A percentile compares a stretch with the other conserved stretches of the same genome.
phyloP scores from a whole-genome alignment of 2,113 vertebrate genomes.

The Melanerpes formicivorus region DNA sequence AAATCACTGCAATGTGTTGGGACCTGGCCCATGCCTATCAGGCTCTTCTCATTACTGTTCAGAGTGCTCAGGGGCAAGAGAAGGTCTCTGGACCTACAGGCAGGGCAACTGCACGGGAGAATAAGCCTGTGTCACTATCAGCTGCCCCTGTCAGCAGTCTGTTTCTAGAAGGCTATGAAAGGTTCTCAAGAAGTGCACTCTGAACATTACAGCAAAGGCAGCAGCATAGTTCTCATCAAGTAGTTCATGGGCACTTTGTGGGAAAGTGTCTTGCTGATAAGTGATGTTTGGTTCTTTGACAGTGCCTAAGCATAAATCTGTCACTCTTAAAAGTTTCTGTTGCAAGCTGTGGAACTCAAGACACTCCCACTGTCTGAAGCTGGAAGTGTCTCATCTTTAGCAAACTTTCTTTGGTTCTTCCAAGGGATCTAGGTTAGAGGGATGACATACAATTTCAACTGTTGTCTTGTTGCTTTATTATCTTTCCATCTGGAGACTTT shows the following conservation, averaged over 20 bases:
- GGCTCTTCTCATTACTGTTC: too few relatives aligned
- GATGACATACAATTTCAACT: neutral
- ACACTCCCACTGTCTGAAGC: neutral
- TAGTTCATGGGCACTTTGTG: neutral
- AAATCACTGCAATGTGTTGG: too few relatives aligned
- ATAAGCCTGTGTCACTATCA: too few relatives aligned
- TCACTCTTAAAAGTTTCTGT: neutral
- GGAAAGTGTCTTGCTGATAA: neutral
- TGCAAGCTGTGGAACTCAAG: neutral
- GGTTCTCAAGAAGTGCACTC: neutral
- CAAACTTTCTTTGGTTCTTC: neutral
- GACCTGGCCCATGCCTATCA: too few relatives aligned
- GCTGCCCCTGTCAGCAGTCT: neutral
- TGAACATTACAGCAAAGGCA: neutral
- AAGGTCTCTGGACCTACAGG: too few relatives aligned
- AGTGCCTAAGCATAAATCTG: neutral
- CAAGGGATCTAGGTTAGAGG: neutral
- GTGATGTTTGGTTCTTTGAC: neutral
- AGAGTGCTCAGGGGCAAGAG: too few relatives aligned
- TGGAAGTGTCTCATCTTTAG: neutral
- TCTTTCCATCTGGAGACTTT: neutral
- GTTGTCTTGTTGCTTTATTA: neutral
- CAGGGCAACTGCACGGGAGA: too few relatives aligned
- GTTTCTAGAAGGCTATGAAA: neutral
- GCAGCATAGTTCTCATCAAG: neutral